Evolutionary conservation across 1,140 invertebrate genomes (phyloP).

Genomic region (Magallana ariakensis): DNA sequence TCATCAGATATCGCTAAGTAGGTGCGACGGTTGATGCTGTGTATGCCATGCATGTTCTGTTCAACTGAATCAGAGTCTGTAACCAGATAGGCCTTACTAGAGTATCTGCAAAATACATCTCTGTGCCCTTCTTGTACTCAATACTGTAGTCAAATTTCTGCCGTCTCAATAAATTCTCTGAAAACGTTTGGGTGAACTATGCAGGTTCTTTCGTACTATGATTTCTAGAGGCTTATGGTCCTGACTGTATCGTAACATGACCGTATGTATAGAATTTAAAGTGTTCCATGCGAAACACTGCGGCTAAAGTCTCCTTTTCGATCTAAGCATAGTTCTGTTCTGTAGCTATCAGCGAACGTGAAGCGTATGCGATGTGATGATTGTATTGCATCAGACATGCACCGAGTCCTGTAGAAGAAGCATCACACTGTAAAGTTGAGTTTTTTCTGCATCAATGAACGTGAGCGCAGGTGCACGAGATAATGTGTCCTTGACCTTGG

Average conservation of each 20-base stretch:
- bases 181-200: background rate
- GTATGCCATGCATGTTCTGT: slow-evolving; percentile 8
- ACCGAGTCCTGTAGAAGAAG: background rate
- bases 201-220: background rate
- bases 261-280: slow-evolving; percentile 54
- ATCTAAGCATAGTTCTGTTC: slow-evolving; percentile 57
- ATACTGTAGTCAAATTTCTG: slow-evolving; percentile 40
- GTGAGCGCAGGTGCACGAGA: too few relatives aligned
- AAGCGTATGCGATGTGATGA: background rate
- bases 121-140: slow-evolving; percentile 21
- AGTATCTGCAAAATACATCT: slow-evolving; percentile 28
- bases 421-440: too few relatives aligned
- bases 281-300: slow-evolving; percentile 49
- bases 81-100: too few relatives aligned
- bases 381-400: background rate
- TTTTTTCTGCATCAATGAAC: too few relatives aligned
- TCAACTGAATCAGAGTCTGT: too few relatives aligned
- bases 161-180: slow-evolving; percentile 28
- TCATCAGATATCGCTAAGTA: too few relatives aligned
- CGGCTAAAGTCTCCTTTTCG: slow-evolving; percentile 58
- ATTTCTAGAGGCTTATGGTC: slow-evolving; percentile 55
- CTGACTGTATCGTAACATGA: slow-evolving; percentile 45
- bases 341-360: background rate
- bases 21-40: background rate
- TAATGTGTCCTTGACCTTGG: too few relatives aligned